These are phyloP conservation scores for Phrynosoma platyrhinos DNA, from an alignment of 2,113 vertebrate genomes.

Conservation along the genomic window DNA sequence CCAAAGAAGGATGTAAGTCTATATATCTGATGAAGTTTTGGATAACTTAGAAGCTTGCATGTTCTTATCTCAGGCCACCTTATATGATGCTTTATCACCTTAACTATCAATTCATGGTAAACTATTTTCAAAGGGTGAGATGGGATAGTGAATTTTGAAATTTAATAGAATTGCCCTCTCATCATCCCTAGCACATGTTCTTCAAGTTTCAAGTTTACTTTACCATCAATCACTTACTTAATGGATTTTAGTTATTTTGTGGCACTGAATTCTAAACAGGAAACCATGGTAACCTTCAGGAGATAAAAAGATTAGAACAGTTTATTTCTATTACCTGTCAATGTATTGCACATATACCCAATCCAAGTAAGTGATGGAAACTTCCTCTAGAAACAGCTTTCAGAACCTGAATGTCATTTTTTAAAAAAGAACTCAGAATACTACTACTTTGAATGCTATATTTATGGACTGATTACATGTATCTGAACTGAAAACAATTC, in stretches of 20 bases:
- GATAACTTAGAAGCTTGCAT: background rate
- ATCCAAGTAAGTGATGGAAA: background rate
- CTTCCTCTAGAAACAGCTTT: conserved; percentile 8
- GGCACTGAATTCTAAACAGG: conserved; percentile 18
- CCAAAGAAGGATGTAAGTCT: background rate
- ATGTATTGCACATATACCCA: background rate
- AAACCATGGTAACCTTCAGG: conserved; percentile 20
- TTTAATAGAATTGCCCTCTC: background rate
- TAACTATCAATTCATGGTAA: background rate
- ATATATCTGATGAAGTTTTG: too few species aligned
- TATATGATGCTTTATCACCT: background rate
- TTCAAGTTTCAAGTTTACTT: conserved; percentile 2
- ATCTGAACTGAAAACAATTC: conserved; percentile 13
- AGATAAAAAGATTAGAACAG: background rate
- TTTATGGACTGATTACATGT: background rate
- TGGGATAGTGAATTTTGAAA: background rate
- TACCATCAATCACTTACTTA: background rate
- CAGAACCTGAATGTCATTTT: background rate
- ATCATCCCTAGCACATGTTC: background rate
- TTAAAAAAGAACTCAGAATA: conserved; percentile 27
- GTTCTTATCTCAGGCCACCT: background rate
- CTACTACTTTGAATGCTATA: background rate
- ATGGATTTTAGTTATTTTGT: background rate
- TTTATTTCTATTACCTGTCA: accelerated
- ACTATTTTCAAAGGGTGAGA: background rate